These are phyloP conservation scores for Halictus rubicundus DNA, from an alignment of 1,140 invertebrate species.

Conservation along the genomic window DNA sequence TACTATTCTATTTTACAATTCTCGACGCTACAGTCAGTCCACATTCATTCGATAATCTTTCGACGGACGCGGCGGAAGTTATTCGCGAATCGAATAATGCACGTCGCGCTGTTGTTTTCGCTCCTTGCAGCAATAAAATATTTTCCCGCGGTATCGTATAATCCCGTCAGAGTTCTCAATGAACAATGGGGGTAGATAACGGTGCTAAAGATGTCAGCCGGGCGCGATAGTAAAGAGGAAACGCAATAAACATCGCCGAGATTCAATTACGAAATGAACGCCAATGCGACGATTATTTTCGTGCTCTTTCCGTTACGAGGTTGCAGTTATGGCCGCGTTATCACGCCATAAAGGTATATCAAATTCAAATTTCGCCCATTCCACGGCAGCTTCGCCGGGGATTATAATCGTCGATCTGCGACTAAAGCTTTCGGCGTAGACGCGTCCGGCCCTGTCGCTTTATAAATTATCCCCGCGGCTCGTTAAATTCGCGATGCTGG, in stretches of 20 bases:
- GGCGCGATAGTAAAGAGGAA: no score
- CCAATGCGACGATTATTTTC: background rate
- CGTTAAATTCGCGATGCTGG: background rate
- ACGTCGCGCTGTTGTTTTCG: no score
- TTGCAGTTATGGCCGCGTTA: background rate
- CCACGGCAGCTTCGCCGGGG: background rate
- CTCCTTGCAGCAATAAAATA: no score
- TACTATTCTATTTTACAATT: no score
- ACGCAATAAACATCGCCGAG: background rate
- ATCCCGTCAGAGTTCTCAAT: no score
- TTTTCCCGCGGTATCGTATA: no score
- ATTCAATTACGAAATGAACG: background rate
- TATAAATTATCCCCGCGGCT: slow-evolving; percentile 8
- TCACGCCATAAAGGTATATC: background rate
- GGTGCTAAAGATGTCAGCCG: no score
- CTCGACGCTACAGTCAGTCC: no score
- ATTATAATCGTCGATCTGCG: slow-evolving; percentile 7
- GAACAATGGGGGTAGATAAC: no score
- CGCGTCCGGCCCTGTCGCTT: background rate
- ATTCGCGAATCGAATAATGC: no score
- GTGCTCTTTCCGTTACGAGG: background rate
- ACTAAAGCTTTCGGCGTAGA: background rate
- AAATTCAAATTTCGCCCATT: background rate
- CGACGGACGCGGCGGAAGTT: no score
- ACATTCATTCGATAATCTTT: no score